Evolutionary conservation across 2,113 vertebrate species (phyloP), one percentile per base, ranked within the genome.

Genomic region (Micromys minutus): DNA sequence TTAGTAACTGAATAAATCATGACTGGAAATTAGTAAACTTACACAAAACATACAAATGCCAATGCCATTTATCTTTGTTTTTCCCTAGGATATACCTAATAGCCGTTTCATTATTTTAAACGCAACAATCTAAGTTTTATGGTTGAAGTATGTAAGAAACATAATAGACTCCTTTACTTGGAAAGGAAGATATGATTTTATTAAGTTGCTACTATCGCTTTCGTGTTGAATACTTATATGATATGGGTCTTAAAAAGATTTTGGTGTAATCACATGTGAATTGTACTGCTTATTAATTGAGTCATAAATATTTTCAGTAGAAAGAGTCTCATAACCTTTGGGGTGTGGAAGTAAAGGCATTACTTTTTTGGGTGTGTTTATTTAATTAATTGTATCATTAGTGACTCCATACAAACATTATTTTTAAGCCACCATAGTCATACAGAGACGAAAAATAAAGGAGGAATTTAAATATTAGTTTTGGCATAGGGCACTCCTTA

Each of bases 1-100:
- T 69, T 86, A 61, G 50, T 89, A 93, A 69, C 10, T 93, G 57
- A 39, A 71, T 34, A 94, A 91, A 89, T 84, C 39, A 69, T 74
- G 21, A 84, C 5, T 89, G 65, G 88, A 80, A 61, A 81, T 79
- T 42, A 42, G 72, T 45, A 89, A 94, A 47, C 12, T 80, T 80
- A n/a, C 50, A 76, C 72, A 79, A 81, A 72, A 6, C 75, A 86
- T 42, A 65, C 9, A 93, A 92, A 76, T 9, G 45, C 13, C 7
- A 87, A 69, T 5, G 29, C 4, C 92, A 59, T 74, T 74, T 65
- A 0, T 50, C 26, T 75, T 91, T 91, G 13, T 47, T 87, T 26
- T n/a, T 5, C 7, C 7, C 8, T 19, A 52, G 24, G 45, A 79
- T 26, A 89, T 36, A 42, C 16, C 13, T 39, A 15, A 15, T 57